Evolutionary conservation across 2,888 invertebrate genomes (phyloP), one percentile per base, ranked within the genome.

Genomic region (Eupithecia insigniata): DNA sequence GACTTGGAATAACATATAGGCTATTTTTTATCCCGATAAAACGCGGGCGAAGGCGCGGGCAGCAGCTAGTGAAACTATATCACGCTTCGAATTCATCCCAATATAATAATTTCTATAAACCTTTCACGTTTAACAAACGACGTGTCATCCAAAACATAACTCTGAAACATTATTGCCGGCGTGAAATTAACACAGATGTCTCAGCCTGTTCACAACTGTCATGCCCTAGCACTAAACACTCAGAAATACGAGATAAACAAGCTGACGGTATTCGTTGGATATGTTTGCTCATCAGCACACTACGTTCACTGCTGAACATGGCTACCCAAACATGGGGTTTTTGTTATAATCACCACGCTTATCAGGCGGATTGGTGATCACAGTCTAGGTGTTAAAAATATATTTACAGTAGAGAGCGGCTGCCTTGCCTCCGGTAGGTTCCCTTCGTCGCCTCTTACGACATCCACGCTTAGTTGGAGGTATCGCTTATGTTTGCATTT

Each of bases 61-160:
- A n/a, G n/a, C n/a, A n/a, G n/a, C n/a, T n/a, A n/a, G 1, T 12
- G 22, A 51, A 55, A 55, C 12, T 55, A 5, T 12, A 64, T 12
- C 34, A 10, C 12, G 10, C 18, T 36, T 12, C 36, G 39, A 16
- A 60, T 30, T 18, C 18, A 62, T n/a, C 62, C 34, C 22, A n/a
- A 60, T 60, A 60, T 60, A 60, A 65, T 39, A 18, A 62, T n/a
- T 69, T 36, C 69, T 62, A 74, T 76, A 76, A 76, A 76, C 72
- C 66, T 73, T 61, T 72, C 65, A 58, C 68, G 62, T 73, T 66
- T 67, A 73, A 61, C 72, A 28, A 68, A 69, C 66, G 66, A 67
- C 66, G 72, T 76, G 77, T 76, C 78, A 69, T 69, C 74, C 67
- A 72, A 64, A 65, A 43, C 69, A 74, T 78, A 78, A 78, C 75